phyloP scores from a whole-genome alignment of 1,140 invertebrate genomes.

The Uloborus diversus region DNA sequence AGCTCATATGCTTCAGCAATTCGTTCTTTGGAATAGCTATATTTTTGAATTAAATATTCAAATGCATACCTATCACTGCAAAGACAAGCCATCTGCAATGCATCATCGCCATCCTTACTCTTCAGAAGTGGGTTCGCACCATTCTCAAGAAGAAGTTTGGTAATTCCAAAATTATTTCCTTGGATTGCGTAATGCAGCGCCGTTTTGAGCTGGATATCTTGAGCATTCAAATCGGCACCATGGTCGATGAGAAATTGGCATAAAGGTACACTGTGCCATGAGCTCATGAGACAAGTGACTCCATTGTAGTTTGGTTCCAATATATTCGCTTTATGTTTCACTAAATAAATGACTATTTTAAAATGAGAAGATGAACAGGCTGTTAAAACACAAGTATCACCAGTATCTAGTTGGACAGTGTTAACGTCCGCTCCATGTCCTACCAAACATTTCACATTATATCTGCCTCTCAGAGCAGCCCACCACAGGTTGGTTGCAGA shows the following conservation, averaged over 20 bases:
- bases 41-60: conserved; percentile 74
- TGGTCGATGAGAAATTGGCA: conserved; percentile 79
- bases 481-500: conserved; percentile 90
- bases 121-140: conserved; percentile 73
- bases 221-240: conserved; percentile 82
- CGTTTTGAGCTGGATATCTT: conserved; percentile 89
- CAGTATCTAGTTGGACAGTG: conserved; percentile 84
- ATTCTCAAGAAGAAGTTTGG: conserved; percentile 79
- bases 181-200: conserved; percentile 94
- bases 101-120: conserved; percentile 87
- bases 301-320: conserved; percentile 88
- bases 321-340: conserved; percentile 86
- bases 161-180: conserved; percentile 85
- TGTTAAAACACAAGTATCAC: conserved; percentile 86
- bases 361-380: conserved; percentile 94
- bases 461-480: conserved; percentile 85
- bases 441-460: conserved; percentile 80
- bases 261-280: conserved; percentile 83
- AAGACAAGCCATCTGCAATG: conserved; percentile 86
- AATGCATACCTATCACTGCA: conserved; percentile 87
- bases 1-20: conserved; percentile 85
- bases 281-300: conserved; percentile 92
- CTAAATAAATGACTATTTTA: conserved; percentile 80
- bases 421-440: conserved; percentile 83
- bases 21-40: conserved; percentile 73